Conservation (phyloP, 2,888 invertebrate genomes). For the Dryobota labecula region DNA sequence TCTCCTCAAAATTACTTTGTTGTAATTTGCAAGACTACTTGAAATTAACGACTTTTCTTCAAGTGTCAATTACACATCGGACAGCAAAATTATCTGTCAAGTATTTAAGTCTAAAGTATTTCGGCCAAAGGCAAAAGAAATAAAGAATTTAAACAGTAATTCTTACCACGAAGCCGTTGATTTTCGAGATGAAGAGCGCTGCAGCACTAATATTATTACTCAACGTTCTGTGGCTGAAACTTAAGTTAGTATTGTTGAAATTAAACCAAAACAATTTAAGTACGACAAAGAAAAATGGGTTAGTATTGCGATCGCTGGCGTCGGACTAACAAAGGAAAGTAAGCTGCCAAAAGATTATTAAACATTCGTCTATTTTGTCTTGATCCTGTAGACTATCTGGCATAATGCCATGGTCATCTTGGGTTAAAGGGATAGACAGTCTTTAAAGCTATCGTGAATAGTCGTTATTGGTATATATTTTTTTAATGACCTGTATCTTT, state of each 20-base stretch:
- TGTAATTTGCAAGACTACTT: neutral
- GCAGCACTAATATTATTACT: conserved; percentile 31
- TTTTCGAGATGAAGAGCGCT: conserved; percentile 31
- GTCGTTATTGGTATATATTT: neutral
- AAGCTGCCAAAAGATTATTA: conserved; percentile 32
- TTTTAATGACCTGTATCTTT: neutral
- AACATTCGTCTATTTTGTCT: conserved; percentile 23
- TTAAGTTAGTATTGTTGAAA: conserved; percentile 19
- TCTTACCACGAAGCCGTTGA: neutral
- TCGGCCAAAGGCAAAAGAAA: neutral
- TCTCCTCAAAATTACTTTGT: neutral
- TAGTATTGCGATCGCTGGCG: conserved; percentile 11
- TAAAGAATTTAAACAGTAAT: neutral
- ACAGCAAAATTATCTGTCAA: neutral
- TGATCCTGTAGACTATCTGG: conserved; percentile 23
- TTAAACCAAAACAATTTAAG: conserved; percentile 37
- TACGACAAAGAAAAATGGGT: conserved; percentile 2
- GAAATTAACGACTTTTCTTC: neutral
- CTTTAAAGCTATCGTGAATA: neutral
- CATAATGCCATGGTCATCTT: conserved; percentile 28
- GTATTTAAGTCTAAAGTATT: neutral
- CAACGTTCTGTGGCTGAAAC: conserved; percentile 8
- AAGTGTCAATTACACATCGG: neutral
- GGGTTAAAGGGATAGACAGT: neutral
- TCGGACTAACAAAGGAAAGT: conserved; percentile 23